Evolutionary conservation across 2,888 invertebrate genomes (phyloP).

Genomic region (Cephus rjabovi): DNA sequence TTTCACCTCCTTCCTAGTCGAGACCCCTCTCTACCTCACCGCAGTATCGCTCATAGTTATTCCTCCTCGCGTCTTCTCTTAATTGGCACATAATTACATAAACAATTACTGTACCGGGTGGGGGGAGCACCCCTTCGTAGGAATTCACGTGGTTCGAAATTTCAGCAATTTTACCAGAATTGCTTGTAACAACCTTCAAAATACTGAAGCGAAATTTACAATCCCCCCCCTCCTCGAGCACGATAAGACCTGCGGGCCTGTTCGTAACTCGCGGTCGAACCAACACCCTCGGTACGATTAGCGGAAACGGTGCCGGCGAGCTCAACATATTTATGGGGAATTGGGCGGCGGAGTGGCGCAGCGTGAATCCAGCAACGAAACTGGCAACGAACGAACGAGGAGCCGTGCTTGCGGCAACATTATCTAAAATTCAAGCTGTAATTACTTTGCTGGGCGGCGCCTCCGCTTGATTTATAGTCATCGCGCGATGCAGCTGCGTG

Average conservation of each 20-base stretch:
- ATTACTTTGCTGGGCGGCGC: constrained; percentile 66
- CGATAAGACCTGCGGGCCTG: not conserved
- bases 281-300: constrained; percentile 15
- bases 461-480: constrained; percentile 66
- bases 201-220: not conserved
- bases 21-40: not conserved
- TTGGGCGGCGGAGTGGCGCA: constrained; percentile 19
- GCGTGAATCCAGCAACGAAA: not conserved
- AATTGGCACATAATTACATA: constrained; percentile 64
- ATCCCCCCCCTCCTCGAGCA: not conserved
- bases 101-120: constrained; percentile 48
- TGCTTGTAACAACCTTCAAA: not conserved
- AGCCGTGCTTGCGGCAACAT: constrained; percentile 66
- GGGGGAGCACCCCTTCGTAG: not conserved
- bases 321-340: constrained; percentile 36
- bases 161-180: not conserved
- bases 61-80: constrained; percentile 43
- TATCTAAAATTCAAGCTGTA: constrained; percentile 68
- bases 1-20: not conserved
- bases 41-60: not conserved
- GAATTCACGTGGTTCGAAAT: constrained; percentile 1
- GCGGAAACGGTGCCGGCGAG: constrained; percentile 5
- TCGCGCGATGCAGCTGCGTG: constrained; percentile 67
- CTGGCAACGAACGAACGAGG: constrained; percentile 31
- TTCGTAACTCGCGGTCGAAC: not conserved